Percentiles rank a stretch among this genome's conserved stretches.
phyloP scores from a whole-genome alignment of 1,140 invertebrate species.

The Phymastichus coffea region DNA sequence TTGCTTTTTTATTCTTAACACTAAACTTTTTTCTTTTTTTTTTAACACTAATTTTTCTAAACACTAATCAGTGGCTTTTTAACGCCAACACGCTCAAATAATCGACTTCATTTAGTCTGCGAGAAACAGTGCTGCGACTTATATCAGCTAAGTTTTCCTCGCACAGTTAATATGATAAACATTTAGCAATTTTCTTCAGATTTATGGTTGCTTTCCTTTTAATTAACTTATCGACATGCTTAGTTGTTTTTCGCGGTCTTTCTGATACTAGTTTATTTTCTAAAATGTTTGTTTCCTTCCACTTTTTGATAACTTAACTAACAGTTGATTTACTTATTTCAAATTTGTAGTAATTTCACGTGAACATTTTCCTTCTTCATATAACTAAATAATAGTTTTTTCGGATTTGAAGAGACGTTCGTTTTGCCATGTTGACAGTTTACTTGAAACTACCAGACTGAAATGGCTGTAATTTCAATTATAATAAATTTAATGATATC shows the following conservation, averaged over 20 bases:
- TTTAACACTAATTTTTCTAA: too few relatives aligned
- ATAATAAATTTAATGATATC: too few relatives aligned
- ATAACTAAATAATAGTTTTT: constrained; percentile 12
- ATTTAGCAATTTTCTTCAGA: constrained; percentile 18
- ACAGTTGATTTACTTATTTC: constrained; percentile 22
- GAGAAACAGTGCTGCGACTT: too few relatives aligned
- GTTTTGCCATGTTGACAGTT: too few relatives aligned
- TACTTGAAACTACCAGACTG: too few relatives aligned
- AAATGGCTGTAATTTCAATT: too few relatives aligned
- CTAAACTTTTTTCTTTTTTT: too few relatives aligned
- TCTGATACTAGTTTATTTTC: background rate
- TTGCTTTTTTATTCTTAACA: too few relatives aligned
- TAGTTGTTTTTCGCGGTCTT: constrained; percentile 20
- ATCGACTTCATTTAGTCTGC: constrained; percentile 21
- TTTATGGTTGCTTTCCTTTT: constrained; percentile 23
- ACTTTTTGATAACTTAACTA: constrained; percentile 18
- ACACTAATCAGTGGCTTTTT: constrained; percentile 13
- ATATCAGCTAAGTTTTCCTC: too few relatives aligned
- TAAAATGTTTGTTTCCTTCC: background rate
- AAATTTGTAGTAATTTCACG: constrained; percentile 16
- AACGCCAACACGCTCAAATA: too few relatives aligned
- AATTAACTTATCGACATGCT: constrained; percentile 14
- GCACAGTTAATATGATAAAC: constrained; percentile 20
- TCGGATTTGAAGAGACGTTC: background rate
- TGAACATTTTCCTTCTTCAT: constrained; percentile 16